These are phyloP conservation scores for Corbicula japonica DNA, from an alignment of 2,888 invertebrate genomes.

Conservation along the genomic window DNA sequence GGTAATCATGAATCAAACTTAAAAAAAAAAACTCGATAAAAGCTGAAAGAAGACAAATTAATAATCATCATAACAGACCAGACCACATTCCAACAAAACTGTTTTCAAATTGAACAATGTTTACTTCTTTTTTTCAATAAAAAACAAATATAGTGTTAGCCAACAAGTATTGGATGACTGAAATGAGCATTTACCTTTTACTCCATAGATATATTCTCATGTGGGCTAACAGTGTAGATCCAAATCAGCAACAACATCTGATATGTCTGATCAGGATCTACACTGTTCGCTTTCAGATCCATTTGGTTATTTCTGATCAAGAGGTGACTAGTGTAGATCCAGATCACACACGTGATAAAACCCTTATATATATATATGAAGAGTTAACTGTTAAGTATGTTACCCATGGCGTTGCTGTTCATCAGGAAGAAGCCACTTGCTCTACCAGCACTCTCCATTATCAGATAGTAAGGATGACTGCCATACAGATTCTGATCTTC, in stretches of 20 bases:
- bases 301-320: background rate
- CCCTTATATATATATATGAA: background rate
- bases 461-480: constrained; percentile 93
- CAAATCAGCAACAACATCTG: background rate
- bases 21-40: too few relatives aligned
- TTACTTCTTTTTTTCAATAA: too few relatives aligned
- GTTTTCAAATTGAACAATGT: too few relatives aligned
- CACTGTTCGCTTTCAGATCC: background rate
- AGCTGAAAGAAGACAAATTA: too few relatives aligned
- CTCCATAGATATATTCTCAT: too few relatives aligned
- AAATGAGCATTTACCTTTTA: too few relatives aligned
- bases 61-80: too few relatives aligned
- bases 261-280: background rate
- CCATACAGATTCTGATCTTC: constrained; percentile 90
- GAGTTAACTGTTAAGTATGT: background rate
- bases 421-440: constrained; percentile 92
- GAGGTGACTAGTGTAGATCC: background rate
- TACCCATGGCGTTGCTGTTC: constrained; percentile 91
- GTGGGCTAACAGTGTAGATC: background rate
- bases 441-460: constrained; percentile 89
- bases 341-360: background rate
- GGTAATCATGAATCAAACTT: too few relatives aligned
- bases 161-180: too few relatives aligned
- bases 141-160: too few relatives aligned
- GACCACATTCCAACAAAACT: too few relatives aligned